These are phyloP conservation scores for Atrina japonica DNA, from an alignment of 2,888 invertebrate species.

Conservation along the genomic window DNA sequence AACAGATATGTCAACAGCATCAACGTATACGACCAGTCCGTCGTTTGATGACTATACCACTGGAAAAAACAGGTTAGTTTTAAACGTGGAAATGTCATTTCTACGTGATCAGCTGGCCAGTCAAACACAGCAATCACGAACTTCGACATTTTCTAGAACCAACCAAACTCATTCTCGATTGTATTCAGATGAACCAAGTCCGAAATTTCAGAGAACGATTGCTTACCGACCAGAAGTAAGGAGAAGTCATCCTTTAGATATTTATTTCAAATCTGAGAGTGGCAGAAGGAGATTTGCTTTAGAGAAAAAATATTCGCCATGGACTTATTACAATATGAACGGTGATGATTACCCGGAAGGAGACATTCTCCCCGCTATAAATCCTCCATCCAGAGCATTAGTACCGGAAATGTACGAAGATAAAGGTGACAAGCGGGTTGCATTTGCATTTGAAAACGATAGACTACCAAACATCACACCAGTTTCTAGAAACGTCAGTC, in stretches of 20 bases:
- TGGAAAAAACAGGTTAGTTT: slow-evolving; percentile 6
- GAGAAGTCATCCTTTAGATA: slow-evolving; percentile 17
- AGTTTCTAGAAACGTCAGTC: slow-evolving; percentile 25
- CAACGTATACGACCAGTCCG: slow-evolving; percentile 19
- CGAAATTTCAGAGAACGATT: not conserved
- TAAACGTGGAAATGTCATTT: slow-evolving; percentile 28
- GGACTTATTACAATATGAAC: slow-evolving; percentile 36
- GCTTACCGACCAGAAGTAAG: not conserved
- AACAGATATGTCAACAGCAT: slow-evolving; percentile 4
- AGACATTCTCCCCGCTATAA: not conserved
- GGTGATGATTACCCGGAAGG: slow-evolving; percentile 12
- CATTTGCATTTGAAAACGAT: slow-evolving; percentile 19
- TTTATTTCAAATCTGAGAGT: slow-evolving; percentile 23
- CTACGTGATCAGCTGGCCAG: slow-evolving; percentile 17
- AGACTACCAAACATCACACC: slow-evolving; percentile 35
- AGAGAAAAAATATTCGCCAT: slow-evolving; percentile 30
- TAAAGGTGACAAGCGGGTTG: slow-evolving; percentile 20
- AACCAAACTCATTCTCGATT: not conserved
- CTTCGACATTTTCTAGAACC: not conserved
- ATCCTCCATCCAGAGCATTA: slow-evolving; percentile 5
- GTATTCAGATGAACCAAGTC: not conserved
- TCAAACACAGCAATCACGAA: slow-evolving; percentile 2
- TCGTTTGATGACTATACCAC: slow-evolving; percentile 11
- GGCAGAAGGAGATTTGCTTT: slow-evolving; percentile 16
- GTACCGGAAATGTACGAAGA: slow-evolving; percentile 20